Base-by-base conservation (phyloP, 1,140 invertebrate genomes). In the Drosophila pruinosa region DNA sequence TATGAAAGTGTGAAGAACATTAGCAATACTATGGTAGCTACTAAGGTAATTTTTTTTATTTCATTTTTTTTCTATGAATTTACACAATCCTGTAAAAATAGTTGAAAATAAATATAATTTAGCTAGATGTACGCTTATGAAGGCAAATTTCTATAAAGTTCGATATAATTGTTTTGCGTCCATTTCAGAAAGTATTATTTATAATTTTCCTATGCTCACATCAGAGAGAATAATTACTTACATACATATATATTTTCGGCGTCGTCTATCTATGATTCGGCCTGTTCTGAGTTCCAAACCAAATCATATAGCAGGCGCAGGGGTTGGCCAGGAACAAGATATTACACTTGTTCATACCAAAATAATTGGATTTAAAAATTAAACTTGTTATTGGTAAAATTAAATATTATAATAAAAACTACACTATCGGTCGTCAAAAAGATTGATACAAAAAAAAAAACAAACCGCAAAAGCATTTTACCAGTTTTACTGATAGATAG, bases 101-200 rank as follows among this genome's bases (percentile, higher is more conserved):
- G 80, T 86, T 80, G 77, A 72, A 85, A 85, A 85, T 85, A 85
- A 85, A 85, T 67, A 76, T 63, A 63, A 85, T 76, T 86, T 85
- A 85, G 81, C 76, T 85, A 86, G 80, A 80, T 76, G 72, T 86
- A 80, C 61, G 80, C 76, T 86, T 86, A 69, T 86, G 65, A 77
- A 80, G 73, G 81, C 76, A 67, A 86, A 74, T 70, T 59, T 53
- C 17, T 6, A 36, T 6, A 65, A 22, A 54, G 56, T 65, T 67
- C 15, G 2, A 61, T 72, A 54, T 59, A 36, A 45, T 70, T 56
- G n/a, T 36, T 61, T 31, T 70, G n/a, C 41, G 31, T 45, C 14
- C 6, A 17, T 52, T 68, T 68, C 26, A 52, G 54, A 28, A 28
- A 47, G 5, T 26, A 21, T 10, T 19, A 43, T 28, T 41, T 43